Base-by-base conservation (phyloP, 1,140 invertebrate genomes). In the Formica selysi region DNA sequence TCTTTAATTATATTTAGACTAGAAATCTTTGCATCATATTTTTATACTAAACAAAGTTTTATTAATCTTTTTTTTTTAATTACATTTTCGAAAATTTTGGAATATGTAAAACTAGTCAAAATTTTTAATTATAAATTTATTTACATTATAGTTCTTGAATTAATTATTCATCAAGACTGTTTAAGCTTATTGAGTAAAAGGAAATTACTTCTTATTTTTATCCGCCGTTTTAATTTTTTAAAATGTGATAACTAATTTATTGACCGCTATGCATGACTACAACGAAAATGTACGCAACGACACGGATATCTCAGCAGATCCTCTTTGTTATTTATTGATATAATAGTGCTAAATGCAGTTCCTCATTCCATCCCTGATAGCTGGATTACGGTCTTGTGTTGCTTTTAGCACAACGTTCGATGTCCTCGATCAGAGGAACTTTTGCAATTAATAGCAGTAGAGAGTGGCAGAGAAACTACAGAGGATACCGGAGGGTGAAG, bases 371-470 rank as follows among this genome's bases (percentile, higher is more conserved):
- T 22, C 26, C 13, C 13, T 85, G 70, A 85, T 78, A 65, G 81
- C 41, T 64, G 26, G 73, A 85, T 85, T 65, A 76, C 73, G 73
- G 61, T 38, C 26, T 59, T 65, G 71, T 84, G 71, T 85, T 62
- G 71, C 81, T 85, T 80, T 86, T 73, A 81, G 41, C 54, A 67
- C 65, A 62, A 73, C 65, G 70, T 83, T 87, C 86, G 71, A 85
- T 76, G 81, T 85, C 71, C 68, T 54, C 86, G 86, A 87, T 87
- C 80, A 67, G 68, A 64, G 81, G 67, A 87, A 87, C 86, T 87
- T 85, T 74, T 85, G 86, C 86, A 87, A 87, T 87, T 87, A 87
- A 87, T 87, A 87, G 86, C 62, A 74, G 71, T 51, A 48, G 85
- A 86, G 85, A 86, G 85, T 83, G 59, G 41, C 59, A 62, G 73